phyloP scores from a whole-genome alignment of 2,797 vertebrate genomes.

The Pseudomugil gertrudae region DNA sequence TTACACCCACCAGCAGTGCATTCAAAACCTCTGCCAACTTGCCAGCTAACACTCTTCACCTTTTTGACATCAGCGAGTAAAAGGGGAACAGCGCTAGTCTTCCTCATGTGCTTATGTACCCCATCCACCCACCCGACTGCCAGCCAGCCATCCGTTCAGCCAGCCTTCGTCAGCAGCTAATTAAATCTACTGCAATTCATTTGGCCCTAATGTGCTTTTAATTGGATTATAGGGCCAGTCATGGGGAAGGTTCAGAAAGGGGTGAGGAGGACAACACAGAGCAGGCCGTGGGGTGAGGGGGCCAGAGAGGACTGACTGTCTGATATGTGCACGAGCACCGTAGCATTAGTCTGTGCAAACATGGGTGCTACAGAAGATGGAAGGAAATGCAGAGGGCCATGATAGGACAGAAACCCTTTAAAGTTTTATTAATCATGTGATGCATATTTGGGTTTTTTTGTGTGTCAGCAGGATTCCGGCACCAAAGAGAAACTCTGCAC shows the following conservation, averaged over 20 bases:
- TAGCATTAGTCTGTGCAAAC: constrained; percentile 48
- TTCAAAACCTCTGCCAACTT: constrained; percentile 25
- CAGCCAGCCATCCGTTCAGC: constrained; percentile 46
- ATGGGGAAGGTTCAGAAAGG: constrained; percentile 69
- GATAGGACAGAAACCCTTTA: constrained; percentile 12
- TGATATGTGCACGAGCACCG: constrained; percentile 37
- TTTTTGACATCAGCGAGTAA: constrained; percentile 26
- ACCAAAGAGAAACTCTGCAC: constrained; percentile 40
- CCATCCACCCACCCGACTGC: constrained; percentile 31
- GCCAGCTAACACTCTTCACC: constrained; percentile 18
- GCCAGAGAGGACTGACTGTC: constrained; percentile 32
- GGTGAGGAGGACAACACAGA: constrained; percentile 59
- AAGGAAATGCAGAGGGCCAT: background rate
- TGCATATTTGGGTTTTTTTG: constrained; percentile 38
- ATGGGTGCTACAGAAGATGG: constrained; percentile 1
- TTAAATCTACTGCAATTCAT: constrained; percentile 82
- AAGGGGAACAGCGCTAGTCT: constrained; percentile 28
- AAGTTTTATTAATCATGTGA: constrained; percentile 53
- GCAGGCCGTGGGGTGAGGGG: constrained; percentile 48
- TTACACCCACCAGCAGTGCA: constrained; percentile 18
- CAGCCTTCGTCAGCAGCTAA: constrained; percentile 80
- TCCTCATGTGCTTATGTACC: constrained; percentile 11
- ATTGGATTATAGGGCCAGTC: constrained; percentile 81
- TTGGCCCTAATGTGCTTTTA: constrained; percentile 84
- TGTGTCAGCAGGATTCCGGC: constrained; percentile 57